phyloP scores from a whole-genome alignment of 2,888 invertebrate species.

The Tetragnatha montana region DNA sequence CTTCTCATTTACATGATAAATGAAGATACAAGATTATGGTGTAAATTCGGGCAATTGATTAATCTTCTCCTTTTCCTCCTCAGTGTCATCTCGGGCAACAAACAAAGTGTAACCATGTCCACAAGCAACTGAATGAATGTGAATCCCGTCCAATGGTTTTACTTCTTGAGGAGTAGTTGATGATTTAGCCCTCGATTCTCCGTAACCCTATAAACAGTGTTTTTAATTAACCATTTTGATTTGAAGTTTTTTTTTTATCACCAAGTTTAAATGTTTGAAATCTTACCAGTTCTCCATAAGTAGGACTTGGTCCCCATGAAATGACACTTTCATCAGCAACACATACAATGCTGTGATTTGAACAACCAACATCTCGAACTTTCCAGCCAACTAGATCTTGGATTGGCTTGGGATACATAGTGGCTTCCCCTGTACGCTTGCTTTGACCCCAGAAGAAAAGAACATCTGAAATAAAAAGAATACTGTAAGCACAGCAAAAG shows the following conservation, averaged over 20 bases:
- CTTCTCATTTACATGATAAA: background rate
- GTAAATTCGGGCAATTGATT: constrained; percentile 80
- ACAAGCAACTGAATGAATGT: constrained; percentile 87
- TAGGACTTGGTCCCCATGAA: constrained; percentile 95
- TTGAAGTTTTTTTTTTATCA: background rate
- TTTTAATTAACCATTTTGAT: background rate
- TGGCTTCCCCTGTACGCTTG: constrained; percentile 86
- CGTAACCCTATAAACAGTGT: constrained; percentile 82
- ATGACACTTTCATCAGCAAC: constrained; percentile 93
- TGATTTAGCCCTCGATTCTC: constrained; percentile 88
- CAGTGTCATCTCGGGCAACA: constrained; percentile 81
- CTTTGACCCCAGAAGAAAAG: constrained; percentile 92
- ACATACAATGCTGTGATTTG: constrained; percentile 86
- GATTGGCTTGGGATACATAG: constrained; percentile 94
- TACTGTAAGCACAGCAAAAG: no score
- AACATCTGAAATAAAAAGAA: constrained; percentile 78
- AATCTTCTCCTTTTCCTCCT: constrained; percentile 82
- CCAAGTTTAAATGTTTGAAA: background rate
- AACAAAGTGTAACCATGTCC: constrained; percentile 90
- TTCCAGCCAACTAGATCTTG: constrained; percentile 93
- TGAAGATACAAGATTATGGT: constrained; percentile 23
- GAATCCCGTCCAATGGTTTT: constrained; percentile 81
- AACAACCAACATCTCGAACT: constrained; percentile 88
- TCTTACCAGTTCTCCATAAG: constrained; percentile 91
- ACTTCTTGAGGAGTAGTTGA: constrained; percentile 92